Conservation (phyloP, 2,113 vertebrate species). For the Myxocyprinus asiaticus region DNA sequence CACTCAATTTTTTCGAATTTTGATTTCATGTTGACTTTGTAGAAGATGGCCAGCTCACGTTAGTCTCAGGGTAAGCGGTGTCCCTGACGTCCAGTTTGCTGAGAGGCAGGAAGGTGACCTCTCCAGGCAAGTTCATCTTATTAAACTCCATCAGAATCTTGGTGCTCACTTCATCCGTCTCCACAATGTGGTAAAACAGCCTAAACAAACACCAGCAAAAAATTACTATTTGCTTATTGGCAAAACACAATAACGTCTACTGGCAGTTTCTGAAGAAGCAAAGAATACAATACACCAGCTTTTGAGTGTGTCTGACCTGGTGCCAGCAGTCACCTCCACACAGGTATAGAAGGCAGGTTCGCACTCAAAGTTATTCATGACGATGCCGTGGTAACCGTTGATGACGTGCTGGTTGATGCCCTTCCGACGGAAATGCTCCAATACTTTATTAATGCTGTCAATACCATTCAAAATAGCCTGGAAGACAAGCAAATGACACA, state of each 20-base stretch:
- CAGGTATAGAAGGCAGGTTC: constrained; percentile 99
- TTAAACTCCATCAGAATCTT: constrained; percentile 99
- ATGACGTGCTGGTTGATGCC: constrained; percentile 98
- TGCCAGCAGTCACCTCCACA: constrained; percentile 97
- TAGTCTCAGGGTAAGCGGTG: constrained; percentile 97
- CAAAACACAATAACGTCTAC: too few species aligned
- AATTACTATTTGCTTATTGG: too few species aligned
- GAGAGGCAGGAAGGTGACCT: constrained; percentile 96
- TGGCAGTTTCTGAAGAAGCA: too few species aligned
- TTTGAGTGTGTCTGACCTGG: constrained; percentile 81
- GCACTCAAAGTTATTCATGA: constrained; percentile 99
- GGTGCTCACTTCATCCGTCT: constrained; percentile 98
- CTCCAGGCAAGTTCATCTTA: constrained; percentile 99
- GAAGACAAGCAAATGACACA: neutral
- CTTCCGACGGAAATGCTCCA: constrained; percentile 96
- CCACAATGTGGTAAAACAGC: constrained; percentile 98
- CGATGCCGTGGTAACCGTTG: constrained; percentile 95
- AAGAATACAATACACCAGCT: too few species aligned
- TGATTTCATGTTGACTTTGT: too few species aligned
- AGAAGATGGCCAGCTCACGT: constrained; percentile 75
- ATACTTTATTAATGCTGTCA: constrained; percentile 98
- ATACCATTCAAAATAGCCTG: constrained; percentile 98
- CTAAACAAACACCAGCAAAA: constrained; percentile 66
- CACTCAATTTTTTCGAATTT: too few species aligned
- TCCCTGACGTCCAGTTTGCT: constrained; percentile 97